Conservation (phyloP, 1,140 invertebrate genomes). For the Euura lappo region DNA sequence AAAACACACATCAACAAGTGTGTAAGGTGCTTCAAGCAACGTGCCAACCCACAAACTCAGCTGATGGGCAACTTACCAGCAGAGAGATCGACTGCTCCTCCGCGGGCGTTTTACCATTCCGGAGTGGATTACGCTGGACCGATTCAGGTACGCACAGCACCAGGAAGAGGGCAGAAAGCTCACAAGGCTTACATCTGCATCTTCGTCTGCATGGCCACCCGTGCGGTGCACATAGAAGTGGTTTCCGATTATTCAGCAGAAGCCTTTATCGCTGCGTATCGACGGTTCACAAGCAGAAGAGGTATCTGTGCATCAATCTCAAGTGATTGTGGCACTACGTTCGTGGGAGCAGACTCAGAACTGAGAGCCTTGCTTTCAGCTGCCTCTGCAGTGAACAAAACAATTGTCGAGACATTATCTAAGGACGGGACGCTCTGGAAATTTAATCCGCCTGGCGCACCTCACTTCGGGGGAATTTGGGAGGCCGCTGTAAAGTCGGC, state of each 20-base stretch:
- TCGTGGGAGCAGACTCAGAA: constrained; percentile 17
- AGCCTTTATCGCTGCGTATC: constrained; percentile 25
- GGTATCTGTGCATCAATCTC: constrained; percentile 25
- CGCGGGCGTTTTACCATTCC: constrained; percentile 21
- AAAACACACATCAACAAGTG: neutral
- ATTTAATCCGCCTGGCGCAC: neutral
- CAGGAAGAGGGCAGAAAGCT: constrained; percentile 2
- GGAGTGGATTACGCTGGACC: constrained; percentile 32
- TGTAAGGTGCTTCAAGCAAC: neutral
- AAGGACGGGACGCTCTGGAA: neutral
- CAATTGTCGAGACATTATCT: neutral
- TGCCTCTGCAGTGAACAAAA: neutral
- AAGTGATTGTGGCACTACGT: constrained; percentile 39
- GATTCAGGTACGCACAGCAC: neutral
- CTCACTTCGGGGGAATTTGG: neutral
- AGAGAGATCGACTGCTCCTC: constrained; percentile 16
- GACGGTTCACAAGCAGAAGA: constrained; percentile 30
- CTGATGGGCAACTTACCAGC: constrained; percentile 18
- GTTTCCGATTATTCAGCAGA: constrained; percentile 28
- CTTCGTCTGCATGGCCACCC: constrained; percentile 28
- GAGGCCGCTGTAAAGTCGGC: constrained; percentile 18
- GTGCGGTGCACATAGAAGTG: constrained; percentile 35
- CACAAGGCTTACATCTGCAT: constrained; percentile 28
- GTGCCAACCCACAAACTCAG: neutral
- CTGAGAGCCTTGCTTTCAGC: neutral